phyloP scores from a whole-genome alignment of 2,797 vertebrate genomes.

The Coccyzus lansbergi region DNA sequence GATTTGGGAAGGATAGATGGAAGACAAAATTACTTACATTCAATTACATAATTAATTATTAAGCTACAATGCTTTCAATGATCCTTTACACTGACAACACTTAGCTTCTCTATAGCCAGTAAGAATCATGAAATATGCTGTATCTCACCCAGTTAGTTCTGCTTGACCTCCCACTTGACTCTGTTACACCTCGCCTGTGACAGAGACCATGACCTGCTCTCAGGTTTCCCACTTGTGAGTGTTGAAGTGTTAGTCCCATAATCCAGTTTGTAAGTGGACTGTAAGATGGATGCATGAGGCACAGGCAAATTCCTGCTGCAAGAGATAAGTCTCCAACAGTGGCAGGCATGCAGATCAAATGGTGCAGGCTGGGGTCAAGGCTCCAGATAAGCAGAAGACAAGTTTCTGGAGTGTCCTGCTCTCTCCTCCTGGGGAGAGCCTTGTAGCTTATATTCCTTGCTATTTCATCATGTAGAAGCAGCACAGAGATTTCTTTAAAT shows the following conservation, averaged over 20 bases:
- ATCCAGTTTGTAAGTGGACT: constrained; percentile 72
- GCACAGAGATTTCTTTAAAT: constrained; percentile 33
- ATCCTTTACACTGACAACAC: background rate
- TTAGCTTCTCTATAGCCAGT: background rate
- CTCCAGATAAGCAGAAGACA: constrained; percentile 67
- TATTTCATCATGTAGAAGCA: background rate
- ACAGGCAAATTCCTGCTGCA: constrained; percentile 73
- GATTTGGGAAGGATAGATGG: background rate
- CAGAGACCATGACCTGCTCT: constrained; percentile 71
- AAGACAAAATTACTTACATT: background rate
- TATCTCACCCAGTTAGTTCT: constrained; percentile 35
- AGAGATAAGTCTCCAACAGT: constrained; percentile 56
- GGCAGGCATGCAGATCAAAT: constrained; percentile 63
- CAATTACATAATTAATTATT: background rate
- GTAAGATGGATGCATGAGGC: constrained; percentile 62
- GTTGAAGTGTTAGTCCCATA: constrained; percentile 82
- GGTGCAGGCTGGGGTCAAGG: constrained; percentile 73
- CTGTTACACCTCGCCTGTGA: constrained; percentile 76
- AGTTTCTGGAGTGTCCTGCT: constrained; percentile 22
- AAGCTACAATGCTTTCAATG: background rate
- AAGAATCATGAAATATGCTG: constrained; percentile 1
- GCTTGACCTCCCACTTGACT: constrained; percentile 83
- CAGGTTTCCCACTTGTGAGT: constrained; percentile 70
- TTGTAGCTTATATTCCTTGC: background rate
- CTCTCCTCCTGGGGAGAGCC: background rate